Evolutionary conservation across 2,888 invertebrate genomes (phyloP), one percentile per base, ranked within the genome.

Genomic region (Apamea sordens): DNA sequence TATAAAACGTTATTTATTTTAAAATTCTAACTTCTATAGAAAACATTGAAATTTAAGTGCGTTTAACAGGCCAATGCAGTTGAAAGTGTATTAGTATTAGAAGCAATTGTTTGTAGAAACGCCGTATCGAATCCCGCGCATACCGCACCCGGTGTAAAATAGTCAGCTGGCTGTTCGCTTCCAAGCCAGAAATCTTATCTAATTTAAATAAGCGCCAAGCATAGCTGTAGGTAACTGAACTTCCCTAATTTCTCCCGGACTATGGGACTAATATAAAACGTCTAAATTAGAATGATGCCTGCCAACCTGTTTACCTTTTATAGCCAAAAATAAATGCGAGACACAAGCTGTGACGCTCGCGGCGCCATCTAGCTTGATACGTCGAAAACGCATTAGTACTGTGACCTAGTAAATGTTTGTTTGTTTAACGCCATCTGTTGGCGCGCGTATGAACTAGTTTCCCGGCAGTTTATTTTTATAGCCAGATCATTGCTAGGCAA

Each of bases 241-340:
- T 80, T 79, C 69, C 74, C 67, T 84, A 83, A 83, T 86, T 88
- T 82, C 77, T 82, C 79, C 78, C 84, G 82, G 86, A 86, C 76
- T 84, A 87, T 85, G 79, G 44, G 79, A 80, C 89, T 88, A 87
- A 89, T 89, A 86, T 90, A 90, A 92, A 90, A 86, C 84, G 84
- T 80, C 86, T 90, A 89, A 90, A 89, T 90, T 83, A 79, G 87
- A 90, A 90, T 90, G 85, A 90, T 91, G 91, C 87, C 90, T 90
- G 91, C 89, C 88, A 91, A 91, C 88, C 75, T 82, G 87, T 92
- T 93, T 93, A 92, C 93, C 92, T 92, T 94, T 92, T 92, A 91
- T 91, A 80, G 92, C 94, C 93, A 94, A 95, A 95, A 96, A 96
- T 95, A 95, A 95, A 95, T 92, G 91, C 92, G 93, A 93, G 92